Conservation (phyloP, 2,113 vertebrate genomes). For the Galbula dea region DNA sequence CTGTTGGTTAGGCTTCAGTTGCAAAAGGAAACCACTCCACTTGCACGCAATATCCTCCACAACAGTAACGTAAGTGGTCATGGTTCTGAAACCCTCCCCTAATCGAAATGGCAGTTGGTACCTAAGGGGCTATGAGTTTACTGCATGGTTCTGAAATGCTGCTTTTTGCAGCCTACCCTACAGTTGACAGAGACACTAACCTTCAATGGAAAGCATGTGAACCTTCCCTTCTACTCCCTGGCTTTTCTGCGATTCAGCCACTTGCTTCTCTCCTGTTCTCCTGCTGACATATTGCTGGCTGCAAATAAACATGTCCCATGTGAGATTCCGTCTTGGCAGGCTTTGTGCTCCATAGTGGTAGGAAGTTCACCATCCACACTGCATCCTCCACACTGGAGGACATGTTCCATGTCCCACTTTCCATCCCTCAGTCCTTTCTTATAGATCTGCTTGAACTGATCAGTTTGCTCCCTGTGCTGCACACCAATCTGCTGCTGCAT, state of each 20-base stretch:
- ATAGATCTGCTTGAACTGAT: background rate
- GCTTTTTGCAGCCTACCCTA: background rate
- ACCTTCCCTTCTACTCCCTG: background rate
- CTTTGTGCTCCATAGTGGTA: background rate
- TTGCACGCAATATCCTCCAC: constrained; percentile 45
- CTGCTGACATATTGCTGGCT: background rate
- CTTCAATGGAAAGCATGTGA: background rate
- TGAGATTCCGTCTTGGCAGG: background rate
- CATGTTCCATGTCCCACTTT: background rate
- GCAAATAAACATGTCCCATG: background rate
- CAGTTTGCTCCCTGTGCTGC: background rate
- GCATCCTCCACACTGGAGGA: background rate
- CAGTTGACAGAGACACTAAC: background rate
- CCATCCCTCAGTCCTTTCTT: background rate
- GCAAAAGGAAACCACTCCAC: constrained; percentile 38
- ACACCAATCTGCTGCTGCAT: background rate
- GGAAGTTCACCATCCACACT: background rate
- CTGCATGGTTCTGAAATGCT: background rate
- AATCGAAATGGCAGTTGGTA: background rate
- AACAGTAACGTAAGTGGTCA: background rate
- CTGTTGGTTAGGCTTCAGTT: constrained; percentile 1
- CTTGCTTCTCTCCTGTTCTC: background rate
- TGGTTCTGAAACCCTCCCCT: background rate
- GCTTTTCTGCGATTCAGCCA: background rate
- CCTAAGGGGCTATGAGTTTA: background rate